Evolutionary conservation across 1,140 invertebrate genomes (phyloP).

Genomic region (Drosophila teissieri): DNA sequence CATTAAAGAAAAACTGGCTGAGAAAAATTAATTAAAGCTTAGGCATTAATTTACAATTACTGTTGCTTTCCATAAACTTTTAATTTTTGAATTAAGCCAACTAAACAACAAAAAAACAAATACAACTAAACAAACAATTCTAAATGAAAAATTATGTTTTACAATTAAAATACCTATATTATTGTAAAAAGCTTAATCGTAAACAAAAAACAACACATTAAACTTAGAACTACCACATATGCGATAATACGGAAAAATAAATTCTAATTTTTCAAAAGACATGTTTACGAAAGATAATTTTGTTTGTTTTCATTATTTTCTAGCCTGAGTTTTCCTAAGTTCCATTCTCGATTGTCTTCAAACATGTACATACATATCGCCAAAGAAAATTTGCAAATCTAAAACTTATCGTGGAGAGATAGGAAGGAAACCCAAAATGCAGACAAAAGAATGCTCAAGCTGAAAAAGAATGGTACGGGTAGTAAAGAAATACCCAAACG

Average conservation of each 20-base stretch:
- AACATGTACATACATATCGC: constrained; percentile 81
- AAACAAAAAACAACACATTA: constrained; percentile 71
- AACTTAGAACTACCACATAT: constrained; percentile 53
- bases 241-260: constrained; percentile 60
- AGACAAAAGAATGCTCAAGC: constrained; percentile 35
- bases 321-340: constrained; percentile 18
- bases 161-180: constrained; percentile 64
- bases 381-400: constrained; percentile 53
- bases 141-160: constrained; percentile 61
- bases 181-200: constrained; percentile 74
- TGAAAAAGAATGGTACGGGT: constrained; percentile 6
- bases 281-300: constrained; percentile 37
- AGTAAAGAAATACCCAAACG: constrained; percentile 11
- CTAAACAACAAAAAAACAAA: constrained; percentile 27
- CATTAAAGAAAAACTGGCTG: constrained; percentile 37
- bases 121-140: constrained; percentile 20
- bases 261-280: constrained; percentile 72
- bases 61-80: constrained; percentile 79
- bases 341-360: constrained; percentile 23
- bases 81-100: constrained; percentile 75
- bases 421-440: constrained; percentile 27
- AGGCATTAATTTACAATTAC: constrained; percentile 69
- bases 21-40: constrained; percentile 56
- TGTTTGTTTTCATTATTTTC: constrained; percentile 36
- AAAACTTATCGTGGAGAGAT: constrained; percentile 53